A percentile compares a stretch with the other conserved stretches of the same genome.
phyloP scores from a whole-genome alignment of 2,113 vertebrate genomes.

The Camelus bactrianus region DNA sequence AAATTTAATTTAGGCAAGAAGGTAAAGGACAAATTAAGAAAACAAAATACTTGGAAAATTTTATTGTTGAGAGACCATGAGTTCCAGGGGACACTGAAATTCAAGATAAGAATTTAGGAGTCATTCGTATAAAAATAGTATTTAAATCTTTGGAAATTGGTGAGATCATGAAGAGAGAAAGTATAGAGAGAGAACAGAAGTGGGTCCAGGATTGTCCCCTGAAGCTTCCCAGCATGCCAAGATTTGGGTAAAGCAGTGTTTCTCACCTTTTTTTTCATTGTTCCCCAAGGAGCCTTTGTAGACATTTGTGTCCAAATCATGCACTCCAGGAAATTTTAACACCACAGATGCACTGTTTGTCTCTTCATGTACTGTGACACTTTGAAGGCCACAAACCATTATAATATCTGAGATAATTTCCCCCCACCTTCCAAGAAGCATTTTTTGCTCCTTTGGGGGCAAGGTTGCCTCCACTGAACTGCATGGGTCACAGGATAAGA shows the following conservation, averaged over 20 bases:
- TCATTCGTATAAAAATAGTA: not conserved
- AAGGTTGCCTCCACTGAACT: not conserved
- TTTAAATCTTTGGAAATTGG: constrained; percentile 16
- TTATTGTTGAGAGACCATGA: not conserved
- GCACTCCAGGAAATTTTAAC: not conserved
- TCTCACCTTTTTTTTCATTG: not conserved
- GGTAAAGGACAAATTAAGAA: not conserved
- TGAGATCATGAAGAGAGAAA: not conserved
- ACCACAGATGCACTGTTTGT: not conserved
- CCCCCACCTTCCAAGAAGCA: not conserved
- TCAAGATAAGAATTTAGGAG: not conserved
- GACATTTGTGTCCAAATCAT: not conserved
- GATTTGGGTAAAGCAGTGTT: not conserved
- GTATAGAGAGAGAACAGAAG: not conserved
- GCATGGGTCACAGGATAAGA: not conserved
- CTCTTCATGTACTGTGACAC: not conserved
- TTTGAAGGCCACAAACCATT: not conserved
- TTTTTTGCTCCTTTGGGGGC: not conserved
- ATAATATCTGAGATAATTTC: not conserved
- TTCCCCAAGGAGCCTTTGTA: not conserved
- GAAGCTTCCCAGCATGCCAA: not conserved
- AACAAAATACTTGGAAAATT: not conserved
- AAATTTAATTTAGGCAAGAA: not conserved
- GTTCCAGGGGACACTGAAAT: not conserved
- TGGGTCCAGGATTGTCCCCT: not conserved